A percentile compares a stretch with the other conserved stretches of the same genome.
phyloP scores from a whole-genome alignment of 2,797 vertebrate species.

The Enoplosus armatus region DNA sequence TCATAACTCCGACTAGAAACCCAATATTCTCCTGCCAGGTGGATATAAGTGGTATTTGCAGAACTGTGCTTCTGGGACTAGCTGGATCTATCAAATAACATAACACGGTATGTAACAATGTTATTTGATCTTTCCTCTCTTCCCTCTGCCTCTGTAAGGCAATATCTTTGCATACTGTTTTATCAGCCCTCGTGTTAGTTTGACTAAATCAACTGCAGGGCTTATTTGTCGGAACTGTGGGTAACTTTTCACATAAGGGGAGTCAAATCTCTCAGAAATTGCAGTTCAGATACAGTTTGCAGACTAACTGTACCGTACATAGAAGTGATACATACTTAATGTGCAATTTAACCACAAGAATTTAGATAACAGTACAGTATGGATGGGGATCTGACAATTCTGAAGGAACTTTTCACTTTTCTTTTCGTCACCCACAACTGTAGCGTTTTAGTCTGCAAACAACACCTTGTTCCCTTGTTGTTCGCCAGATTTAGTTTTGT shows the following conservation, averaged over 20 bases:
- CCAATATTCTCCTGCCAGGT: slow-evolving; percentile 78
- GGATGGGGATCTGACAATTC: not conserved
- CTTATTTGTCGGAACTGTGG: slow-evolving; percentile 47
- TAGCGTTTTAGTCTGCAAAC: slow-evolving; percentile 13
- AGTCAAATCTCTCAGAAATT: slow-evolving; percentile 28
- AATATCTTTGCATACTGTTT: slow-evolving; percentile 73
- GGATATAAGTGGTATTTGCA: slow-evolving; percentile 78
- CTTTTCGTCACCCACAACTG: not conserved
- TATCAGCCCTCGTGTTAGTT: slow-evolving; percentile 53
- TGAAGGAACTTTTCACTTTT: not conserved
- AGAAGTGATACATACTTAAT: slow-evolving; percentile 11
- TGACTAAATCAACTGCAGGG: slow-evolving; percentile 55
- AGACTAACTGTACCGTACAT: not conserved
- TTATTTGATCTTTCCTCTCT: slow-evolving; percentile 74
- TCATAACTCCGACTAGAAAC: slow-evolving; percentile 76
- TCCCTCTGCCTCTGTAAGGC: slow-evolving; percentile 49
- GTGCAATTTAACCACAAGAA: slow-evolving; percentile 1
- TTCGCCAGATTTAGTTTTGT: slow-evolving; percentile 15
- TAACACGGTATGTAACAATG: slow-evolving; percentile 69
- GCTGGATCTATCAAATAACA: slow-evolving; percentile 78
- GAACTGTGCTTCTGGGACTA: slow-evolving; percentile 67
- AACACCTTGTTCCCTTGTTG: not conserved
- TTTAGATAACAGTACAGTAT: not conserved
- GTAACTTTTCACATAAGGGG: slow-evolving; percentile 31
- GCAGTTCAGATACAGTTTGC: slow-evolving; percentile 37